phyloP scores from a whole-genome alignment of 2,888 invertebrate species.

The Cremastinae sp. region DNA sequence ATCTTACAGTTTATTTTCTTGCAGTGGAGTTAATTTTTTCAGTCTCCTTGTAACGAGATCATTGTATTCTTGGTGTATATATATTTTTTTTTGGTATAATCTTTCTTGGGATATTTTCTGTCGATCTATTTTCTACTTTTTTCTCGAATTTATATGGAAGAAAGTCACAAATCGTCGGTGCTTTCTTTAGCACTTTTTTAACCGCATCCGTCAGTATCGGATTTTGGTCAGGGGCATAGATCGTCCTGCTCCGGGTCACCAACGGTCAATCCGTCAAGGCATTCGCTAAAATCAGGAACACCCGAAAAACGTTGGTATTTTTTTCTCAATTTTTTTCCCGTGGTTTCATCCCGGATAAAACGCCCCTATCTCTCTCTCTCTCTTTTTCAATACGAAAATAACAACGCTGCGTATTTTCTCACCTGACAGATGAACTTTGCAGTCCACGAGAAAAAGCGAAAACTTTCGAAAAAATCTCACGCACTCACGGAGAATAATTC shows the following conservation, averaged over 20 bases:
- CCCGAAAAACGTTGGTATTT: conserved; percentile 45
- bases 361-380: conserved; percentile 27
- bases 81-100: too few relatives aligned
- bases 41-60: conserved; percentile 23
- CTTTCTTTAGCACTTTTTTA: conserved; percentile 13
- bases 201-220: background rate
- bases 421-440: conserved; percentile 7
- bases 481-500: conserved; percentile 43
- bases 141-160: background rate
- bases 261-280: conserved; percentile 56
- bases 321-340: conserved; percentile 17
- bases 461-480: conserved; percentile 52
- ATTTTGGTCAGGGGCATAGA: conserved; percentile 27
- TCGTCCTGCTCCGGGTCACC: conserved; percentile 53
- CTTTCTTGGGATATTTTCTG: background rate
- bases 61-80: conserved; percentile 21
- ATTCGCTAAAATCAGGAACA: conserved; percentile 22
- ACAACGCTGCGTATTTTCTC: conserved; percentile 32
- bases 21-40: background rate
- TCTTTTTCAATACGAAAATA: conserved; percentile 14
- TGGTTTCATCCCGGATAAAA: conserved; percentile 12
- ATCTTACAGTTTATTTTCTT: background rate
- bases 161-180: conserved; percentile 32
- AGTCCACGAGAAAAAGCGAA: conserved; percentile 16
- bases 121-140: conserved; percentile 24